Evolutionary conservation across 2,113 vertebrate species (phyloP).

Genomic region (Tachycineta bicolor): DNA sequence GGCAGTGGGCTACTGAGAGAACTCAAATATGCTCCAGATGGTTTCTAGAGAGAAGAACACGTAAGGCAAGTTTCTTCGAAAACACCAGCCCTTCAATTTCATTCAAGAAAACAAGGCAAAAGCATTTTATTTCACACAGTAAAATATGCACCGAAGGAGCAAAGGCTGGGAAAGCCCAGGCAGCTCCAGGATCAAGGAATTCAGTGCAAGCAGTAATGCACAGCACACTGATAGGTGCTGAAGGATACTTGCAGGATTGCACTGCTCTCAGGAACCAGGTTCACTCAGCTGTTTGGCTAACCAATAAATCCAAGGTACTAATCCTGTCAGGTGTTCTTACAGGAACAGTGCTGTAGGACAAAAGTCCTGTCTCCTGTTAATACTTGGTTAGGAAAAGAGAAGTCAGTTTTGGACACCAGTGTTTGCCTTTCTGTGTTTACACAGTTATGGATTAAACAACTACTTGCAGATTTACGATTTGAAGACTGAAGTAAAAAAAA

Average conservation of each 20-base stretch:
- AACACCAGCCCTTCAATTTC: not conserved
- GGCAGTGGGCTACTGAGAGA: constrained; percentile 75
- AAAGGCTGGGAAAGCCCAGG: not conserved
- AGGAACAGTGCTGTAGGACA: accelerated
- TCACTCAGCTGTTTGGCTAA: not conserved
- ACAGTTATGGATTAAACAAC: not conserved
- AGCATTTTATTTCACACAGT: not conserved
- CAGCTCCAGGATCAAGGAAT: not conserved
- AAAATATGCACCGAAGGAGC: not conserved
- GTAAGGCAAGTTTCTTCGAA: not conserved
- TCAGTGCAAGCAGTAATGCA: not conserved
- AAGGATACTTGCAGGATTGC: not conserved
- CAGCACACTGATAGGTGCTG: accelerated
- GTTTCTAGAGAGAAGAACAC: constrained; percentile 75
- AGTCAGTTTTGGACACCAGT: not conserved
- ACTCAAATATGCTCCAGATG: constrained; percentile 74
- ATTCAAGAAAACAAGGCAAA: not conserved
- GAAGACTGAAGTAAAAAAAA: not conserved
- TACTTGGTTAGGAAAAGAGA: not conserved
- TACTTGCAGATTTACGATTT: not conserved
- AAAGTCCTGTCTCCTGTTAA: not conserved
- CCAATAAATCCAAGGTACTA: not conserved
- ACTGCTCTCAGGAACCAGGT: not conserved
- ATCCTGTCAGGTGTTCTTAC: not conserved
- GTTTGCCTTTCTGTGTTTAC: not conserved